A percentile compares a stretch with the other conserved stretches of the same genome.
Evolutionary conservation across 1,140 invertebrate genomes (phyloP).

Genomic region (Chelonus insularis): DNA sequence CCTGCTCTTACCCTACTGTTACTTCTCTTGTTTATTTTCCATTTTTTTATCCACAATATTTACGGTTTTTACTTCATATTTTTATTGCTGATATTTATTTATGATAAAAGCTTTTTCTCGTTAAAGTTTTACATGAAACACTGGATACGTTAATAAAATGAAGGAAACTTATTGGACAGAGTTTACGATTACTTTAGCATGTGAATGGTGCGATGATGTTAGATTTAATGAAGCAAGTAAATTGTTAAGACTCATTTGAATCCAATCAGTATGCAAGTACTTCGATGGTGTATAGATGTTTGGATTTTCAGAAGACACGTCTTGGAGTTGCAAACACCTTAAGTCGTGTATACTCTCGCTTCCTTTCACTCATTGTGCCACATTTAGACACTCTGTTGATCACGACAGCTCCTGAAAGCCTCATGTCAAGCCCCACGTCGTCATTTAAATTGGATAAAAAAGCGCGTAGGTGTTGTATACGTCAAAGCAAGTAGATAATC

Average conservation of each 20-base stretch:
- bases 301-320: conserved; percentile 24
- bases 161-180: background rate
- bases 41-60: background rate
- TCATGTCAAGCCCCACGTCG: background rate
- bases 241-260: conserved; percentile 25
- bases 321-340: conserved; percentile 18
- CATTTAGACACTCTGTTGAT: background rate
- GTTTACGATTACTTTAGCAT: conserved; percentile 6
- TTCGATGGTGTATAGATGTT: conserved; percentile 1
- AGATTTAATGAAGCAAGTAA: conserved; percentile 22
- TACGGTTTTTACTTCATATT: background rate
- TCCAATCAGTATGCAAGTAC: conserved; percentile 26
- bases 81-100: background rate
- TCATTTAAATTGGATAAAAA: conserved; percentile 14
- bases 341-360: background rate
- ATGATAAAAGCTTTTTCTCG: too few relatives aligned
- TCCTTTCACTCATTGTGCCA: conserved; percentile 17
- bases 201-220: conserved; percentile 6
- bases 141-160: too few relatives aligned
- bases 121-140: too few relatives aligned
- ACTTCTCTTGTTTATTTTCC: background rate
- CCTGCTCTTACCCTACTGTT: background rate
- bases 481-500: background rate
- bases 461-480: background rate
- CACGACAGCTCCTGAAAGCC: conserved; percentile 10